phyloP scores from a whole-genome alignment of 1,140 invertebrate species.

The Platorchestia sp. region DNA sequence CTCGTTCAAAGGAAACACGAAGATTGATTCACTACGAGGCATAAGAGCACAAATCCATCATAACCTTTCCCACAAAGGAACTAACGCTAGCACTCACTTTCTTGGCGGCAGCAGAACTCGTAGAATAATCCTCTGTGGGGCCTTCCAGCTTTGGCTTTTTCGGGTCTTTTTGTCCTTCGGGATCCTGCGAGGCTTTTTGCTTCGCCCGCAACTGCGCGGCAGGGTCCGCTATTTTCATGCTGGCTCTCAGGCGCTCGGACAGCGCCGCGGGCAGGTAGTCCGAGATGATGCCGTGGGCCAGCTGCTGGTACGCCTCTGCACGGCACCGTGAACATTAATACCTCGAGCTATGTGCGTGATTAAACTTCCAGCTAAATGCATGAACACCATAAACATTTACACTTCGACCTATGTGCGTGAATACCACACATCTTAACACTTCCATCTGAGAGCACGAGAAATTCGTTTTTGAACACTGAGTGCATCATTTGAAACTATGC shows the following conservation, averaged over 20 bases:
- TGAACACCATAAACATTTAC: no score
- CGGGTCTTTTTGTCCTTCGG: conserved; percentile 57
- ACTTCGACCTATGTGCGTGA: no score
- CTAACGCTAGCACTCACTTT: conserved; percentile 56
- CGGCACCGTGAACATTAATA: background rate
- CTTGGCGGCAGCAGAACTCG: conserved; percentile 30
- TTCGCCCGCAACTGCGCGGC: conserved; percentile 6
- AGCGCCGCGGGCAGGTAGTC: conserved; percentile 60
- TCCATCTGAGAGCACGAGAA: no score
- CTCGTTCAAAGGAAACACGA: no score
- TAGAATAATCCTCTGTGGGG: conserved; percentile 61
- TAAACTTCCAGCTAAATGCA: no score
- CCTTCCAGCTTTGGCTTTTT: conserved; percentile 62
- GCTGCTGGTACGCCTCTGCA: conserved; percentile 60
- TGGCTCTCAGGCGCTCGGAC: conserved; percentile 45
- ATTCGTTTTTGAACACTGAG: background rate
- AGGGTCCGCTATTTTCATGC: conserved; percentile 57
- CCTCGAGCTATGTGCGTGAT: no score
- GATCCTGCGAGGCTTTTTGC: conserved; percentile 50
- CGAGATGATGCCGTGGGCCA: conserved; percentile 64
- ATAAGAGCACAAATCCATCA: background rate
- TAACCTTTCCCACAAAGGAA: background rate
- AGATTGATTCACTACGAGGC: no score
- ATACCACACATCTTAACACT: no score
- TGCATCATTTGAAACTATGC: background rate